These are phyloP conservation scores for Lepus timidus DNA, from an alignment of 2,113 vertebrate genomes.

Conservation along the genomic window DNA sequence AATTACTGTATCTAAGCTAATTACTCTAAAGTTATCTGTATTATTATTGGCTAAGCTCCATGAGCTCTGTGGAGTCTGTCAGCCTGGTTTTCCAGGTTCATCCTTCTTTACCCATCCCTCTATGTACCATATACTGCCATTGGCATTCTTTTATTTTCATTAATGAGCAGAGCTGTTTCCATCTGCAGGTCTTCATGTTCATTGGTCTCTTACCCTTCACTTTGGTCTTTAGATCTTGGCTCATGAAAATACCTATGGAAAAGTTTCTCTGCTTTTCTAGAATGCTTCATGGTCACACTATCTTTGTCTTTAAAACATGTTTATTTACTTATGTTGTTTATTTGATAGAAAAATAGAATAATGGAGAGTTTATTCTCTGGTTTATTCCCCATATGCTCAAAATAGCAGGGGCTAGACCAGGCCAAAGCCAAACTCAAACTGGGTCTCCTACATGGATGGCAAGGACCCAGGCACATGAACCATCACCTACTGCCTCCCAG, in stretches of 20 bases:
- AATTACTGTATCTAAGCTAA: conserved; percentile 78
- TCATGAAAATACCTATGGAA: neutral
- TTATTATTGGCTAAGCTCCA: conserved; percentile 47
- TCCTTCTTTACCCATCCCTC: neutral
- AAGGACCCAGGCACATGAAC: no score
- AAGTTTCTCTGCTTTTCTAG: neutral
- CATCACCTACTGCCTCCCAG: no score
- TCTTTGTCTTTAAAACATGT: neutral
- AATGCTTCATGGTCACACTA: neutral
- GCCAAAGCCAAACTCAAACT: no score
- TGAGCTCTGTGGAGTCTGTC: neutral
- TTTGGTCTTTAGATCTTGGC: neutral
- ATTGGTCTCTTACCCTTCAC: neutral
- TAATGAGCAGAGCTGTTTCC: neutral
- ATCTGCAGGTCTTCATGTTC: neutral
- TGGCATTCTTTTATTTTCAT: neutral
- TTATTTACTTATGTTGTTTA: no score
- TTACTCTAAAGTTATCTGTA: conserved; percentile 71
- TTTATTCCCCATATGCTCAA: no score
- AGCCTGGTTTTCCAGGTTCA: neutral
- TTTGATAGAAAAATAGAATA: no score
- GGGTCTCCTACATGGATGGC: no score
- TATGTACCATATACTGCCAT: accelerated
- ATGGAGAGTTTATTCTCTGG: no score
- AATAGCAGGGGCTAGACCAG: no score